Conservation (phyloP, 2,113 vertebrate species). For the Etheostoma cragini region DNA sequence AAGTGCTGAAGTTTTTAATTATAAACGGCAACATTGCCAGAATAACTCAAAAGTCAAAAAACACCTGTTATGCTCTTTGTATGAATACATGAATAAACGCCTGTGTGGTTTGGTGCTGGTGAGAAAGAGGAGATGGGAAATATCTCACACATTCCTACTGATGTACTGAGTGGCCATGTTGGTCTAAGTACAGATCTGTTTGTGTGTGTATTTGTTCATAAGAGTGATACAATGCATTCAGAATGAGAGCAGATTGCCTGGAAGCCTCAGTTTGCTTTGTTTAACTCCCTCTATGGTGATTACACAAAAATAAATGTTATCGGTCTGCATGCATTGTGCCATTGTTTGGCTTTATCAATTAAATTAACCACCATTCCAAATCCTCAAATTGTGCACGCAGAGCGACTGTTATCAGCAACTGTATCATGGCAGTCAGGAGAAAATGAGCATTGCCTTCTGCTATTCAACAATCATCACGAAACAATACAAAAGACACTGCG, state of each 20-base stretch:
- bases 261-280: slow-evolving; percentile 72
- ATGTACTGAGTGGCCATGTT: slow-evolving; percentile 34
- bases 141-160: slow-evolving; percentile 6
- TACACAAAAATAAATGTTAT: slow-evolving; percentile 80
- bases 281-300: slow-evolving; percentile 73
- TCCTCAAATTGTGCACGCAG: slow-evolving; percentile 75
- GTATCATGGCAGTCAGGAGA: slow-evolving; percentile 75
- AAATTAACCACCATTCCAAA: slow-evolving; percentile 86
- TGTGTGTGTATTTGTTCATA: slow-evolving; percentile 39
- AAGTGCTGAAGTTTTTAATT: background rate
- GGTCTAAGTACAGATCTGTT: slow-evolving; percentile 33
- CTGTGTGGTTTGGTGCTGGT: slow-evolving; percentile 4
- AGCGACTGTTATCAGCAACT: slow-evolving; percentile 77
- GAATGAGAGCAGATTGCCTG: slow-evolving; percentile 62
- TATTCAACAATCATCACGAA: slow-evolving; percentile 70
- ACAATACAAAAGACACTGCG: slow-evolving; percentile 71
- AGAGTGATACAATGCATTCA: slow-evolving; percentile 39
- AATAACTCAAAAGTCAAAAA: background rate
- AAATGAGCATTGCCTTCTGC: slow-evolving; percentile 68
- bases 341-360: slow-evolving; percentile 81
- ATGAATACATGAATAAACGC: background rate
- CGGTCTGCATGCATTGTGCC: slow-evolving; percentile 66
- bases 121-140: slow-evolving; percentile 14
- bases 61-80: slow-evolving; percentile 5
- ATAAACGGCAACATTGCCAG: background rate